Base-by-base conservation (phyloP, 1,140 invertebrate species). In the Lepidurus arcticus region DNA sequence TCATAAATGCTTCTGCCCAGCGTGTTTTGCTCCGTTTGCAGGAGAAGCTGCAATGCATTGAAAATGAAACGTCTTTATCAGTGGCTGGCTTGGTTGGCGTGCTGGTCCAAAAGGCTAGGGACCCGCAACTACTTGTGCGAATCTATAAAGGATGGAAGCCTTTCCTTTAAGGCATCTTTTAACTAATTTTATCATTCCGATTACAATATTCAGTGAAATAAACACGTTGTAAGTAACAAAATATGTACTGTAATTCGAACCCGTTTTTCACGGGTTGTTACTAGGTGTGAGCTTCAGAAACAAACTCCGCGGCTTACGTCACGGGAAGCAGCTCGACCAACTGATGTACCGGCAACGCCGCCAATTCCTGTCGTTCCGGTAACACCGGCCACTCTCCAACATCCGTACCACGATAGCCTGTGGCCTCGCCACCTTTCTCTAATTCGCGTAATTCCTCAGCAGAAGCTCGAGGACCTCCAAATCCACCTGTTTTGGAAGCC, bases 101-200 rank as follows among this genome's bases (percentile, higher is more conserved):
- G 76, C 87, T 98, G 5, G 90, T 98, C 45, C 92, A 93, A 84
- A 88, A 92, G 84, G 95, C 96, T 13, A 89, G 89, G 34, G 92
- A 94, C 85, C 90, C 91, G 0, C 87, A 87, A 74, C 95, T 96
- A 86, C 87, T 97, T 0, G 90, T 89, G 78, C 85, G 88, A 65
- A 85, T 98, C 0, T 98, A 88, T 86, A 85, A 86, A 79, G 96
- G 96, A 16, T 98, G 96, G 96, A 94, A 96, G 86, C 90, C 95
- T 7, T 96, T 93, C 84, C 78, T 89, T 73, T 86, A 80, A 84
- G 82, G 88, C 26, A 88, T 34, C 75, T 42, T n/a, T 11, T 5
- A 0, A 24, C 34, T 47, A 42, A 65, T 42, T 9, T 65, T n/a
- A 7, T 65, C 16, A 34, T 34, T 34, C 34, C 34, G 34, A 34